Conservation (phyloP, 2,113 vertebrate genomes). For the Syngnathoides biaculeatus region DNA sequence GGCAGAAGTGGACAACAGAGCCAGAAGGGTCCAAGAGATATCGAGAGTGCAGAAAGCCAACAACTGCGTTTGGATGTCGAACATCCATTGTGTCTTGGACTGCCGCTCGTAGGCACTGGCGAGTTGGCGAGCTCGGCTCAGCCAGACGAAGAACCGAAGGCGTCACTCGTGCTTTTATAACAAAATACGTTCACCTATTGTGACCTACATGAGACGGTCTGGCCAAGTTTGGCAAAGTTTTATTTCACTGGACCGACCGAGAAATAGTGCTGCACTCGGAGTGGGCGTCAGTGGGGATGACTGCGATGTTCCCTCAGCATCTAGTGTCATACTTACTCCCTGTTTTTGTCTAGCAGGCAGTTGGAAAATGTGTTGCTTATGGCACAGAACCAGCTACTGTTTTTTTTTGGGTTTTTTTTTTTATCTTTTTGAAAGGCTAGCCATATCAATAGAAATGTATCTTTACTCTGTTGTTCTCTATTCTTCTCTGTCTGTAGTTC, state of each 20-base stretch:
- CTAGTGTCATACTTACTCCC: not conserved
- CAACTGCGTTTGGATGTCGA: constrained; percentile 36
- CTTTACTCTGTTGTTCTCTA: too few species aligned
- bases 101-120: constrained; percentile 36
- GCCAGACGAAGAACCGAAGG: constrained; percentile 30
- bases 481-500: too few species aligned
- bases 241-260: constrained; percentile 19
- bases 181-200: constrained; percentile 44
- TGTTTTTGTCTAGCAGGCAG: not conserved
- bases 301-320: not conserved
- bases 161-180: constrained; percentile 46
- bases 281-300: constrained; percentile 7
- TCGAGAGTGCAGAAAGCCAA: constrained; percentile 33
- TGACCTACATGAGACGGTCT: constrained; percentile 41
- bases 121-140: constrained; percentile 31
- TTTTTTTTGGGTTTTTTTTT: not conserved
- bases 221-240: constrained; percentile 51
- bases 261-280: constrained; percentile 21
- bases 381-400: not conserved
- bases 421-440: not conserved
- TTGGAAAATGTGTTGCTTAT: not conserved
- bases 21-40: constrained; percentile 35
- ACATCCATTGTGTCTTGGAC: constrained; percentile 57
- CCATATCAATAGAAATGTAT: not conserved
- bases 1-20: constrained; percentile 17